Conservation (phyloP, 2,888 invertebrate species). For the Prosopocoilus inquinatus region DNA sequence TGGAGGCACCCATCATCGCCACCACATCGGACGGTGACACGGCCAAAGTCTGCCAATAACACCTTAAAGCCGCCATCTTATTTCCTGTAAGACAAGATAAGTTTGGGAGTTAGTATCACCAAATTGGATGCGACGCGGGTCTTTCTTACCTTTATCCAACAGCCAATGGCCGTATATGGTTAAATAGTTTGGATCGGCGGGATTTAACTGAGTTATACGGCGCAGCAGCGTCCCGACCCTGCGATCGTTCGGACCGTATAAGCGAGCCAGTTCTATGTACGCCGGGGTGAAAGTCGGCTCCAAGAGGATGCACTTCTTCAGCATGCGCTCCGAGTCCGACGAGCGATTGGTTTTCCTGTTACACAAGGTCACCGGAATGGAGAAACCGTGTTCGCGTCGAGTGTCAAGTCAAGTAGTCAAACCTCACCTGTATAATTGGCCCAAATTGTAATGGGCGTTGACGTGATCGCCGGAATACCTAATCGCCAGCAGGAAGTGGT, state of each 20-base stretch:
- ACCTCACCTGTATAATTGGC: conserved; percentile 71
- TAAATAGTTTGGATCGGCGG: conserved; percentile 66
- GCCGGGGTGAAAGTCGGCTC: conserved; percentile 70
- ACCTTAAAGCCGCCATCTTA: conserved; percentile 54
- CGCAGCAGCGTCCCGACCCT: conserved; percentile 59
- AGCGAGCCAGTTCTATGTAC: conserved; percentile 63
- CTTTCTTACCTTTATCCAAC: conserved; percentile 58
- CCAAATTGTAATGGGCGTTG: conserved; percentile 82
- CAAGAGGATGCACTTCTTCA: conserved; percentile 65
- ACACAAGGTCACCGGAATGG: conserved; percentile 32
- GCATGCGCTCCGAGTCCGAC: conserved; percentile 63
- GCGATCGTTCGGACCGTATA: conserved; percentile 56
- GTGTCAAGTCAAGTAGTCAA: background rate
- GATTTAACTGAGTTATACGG: conserved; percentile 65
- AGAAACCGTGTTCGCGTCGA: background rate
- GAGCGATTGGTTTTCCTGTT: conserved; percentile 68
- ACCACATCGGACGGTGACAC: conserved; percentile 56
- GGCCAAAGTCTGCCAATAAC: conserved; percentile 58
- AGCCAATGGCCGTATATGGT: conserved; percentile 73
- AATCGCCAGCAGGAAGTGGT: conserved; percentile 73
- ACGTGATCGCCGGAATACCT: conserved; percentile 73
- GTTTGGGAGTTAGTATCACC: conserved; percentile 3
- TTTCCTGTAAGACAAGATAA: conserved; percentile 50
- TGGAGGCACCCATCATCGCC: conserved; percentile 61
- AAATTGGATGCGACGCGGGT: background rate